Evolutionary conservation across 1,140 invertebrate species (phyloP).

Genomic region (Lucilia sericata): DNA sequence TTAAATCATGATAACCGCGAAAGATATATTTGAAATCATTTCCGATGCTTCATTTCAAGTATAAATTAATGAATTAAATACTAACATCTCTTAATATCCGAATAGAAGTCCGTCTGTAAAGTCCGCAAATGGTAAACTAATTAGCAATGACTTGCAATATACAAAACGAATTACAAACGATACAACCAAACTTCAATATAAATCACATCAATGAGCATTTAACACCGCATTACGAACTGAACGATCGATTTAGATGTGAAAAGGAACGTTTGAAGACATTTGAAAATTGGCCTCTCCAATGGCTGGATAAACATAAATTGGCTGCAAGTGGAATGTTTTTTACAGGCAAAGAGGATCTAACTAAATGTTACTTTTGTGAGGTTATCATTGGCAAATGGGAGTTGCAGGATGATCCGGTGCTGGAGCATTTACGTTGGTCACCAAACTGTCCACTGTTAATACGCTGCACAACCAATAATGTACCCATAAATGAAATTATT

Average conservation of each 20-base stretch:
- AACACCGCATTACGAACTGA: no score
- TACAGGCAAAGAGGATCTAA: slow-evolving; percentile 75
- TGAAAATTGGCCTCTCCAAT: slow-evolving; percentile 71
- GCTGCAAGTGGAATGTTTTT: slow-evolving; percentile 88
- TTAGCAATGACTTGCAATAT: no score
- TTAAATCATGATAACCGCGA: no score
- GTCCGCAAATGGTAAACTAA: no score
- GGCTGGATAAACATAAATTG: slow-evolving; percentile 72
- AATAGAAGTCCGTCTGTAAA: no score
- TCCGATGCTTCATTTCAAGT: no score
- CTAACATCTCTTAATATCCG: no score
- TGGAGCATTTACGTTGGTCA: slow-evolving; percentile 84
- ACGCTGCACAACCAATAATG: slow-evolving; percentile 74
- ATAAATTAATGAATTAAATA: no score
- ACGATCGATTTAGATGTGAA: neutral
- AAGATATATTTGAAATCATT: no score
- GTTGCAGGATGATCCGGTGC: slow-evolving; percentile 80
- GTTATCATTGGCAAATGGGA: slow-evolving; percentile 87
- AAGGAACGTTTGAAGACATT: slow-evolving; percentile 48
- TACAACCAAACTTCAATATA: no score
- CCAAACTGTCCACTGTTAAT: slow-evolving; percentile 81
- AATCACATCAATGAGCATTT: no score
- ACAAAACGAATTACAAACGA: no score
- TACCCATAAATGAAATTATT: slow-evolving; percentile 68
- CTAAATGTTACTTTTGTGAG: slow-evolving; percentile 88